These are phyloP conservation scores for Dioctria linearis DNA, from an alignment of 2,888 invertebrate species.

Conservation along the genomic window DNA sequence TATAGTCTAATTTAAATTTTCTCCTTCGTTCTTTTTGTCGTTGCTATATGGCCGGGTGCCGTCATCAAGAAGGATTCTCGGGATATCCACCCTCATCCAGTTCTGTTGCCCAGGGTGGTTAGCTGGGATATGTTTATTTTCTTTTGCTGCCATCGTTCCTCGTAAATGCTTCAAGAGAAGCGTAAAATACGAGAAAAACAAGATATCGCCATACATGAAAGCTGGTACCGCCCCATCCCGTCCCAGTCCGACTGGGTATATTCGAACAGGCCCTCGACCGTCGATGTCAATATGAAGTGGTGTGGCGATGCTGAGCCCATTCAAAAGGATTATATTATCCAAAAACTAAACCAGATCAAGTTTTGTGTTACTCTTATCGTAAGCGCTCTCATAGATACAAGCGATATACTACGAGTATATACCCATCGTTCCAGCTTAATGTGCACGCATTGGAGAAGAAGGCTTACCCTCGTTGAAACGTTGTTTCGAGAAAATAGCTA, in stretches of 20 bases:
- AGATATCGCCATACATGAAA: slow-evolving; percentile 39
- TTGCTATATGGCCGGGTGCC: slow-evolving; percentile 38
- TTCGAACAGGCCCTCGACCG: not conserved
- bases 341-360: slow-evolving; percentile 58
- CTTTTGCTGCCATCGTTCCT: slow-evolving; percentile 39
- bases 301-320: slow-evolving; percentile 55
- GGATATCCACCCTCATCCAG: slow-evolving; percentile 26
- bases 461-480: slow-evolving; percentile 44
- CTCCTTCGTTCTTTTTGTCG: slow-evolving; percentile 54
- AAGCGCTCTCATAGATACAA: slow-evolving; percentile 54
- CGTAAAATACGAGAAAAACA: slow-evolving; percentile 53
- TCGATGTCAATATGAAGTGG: slow-evolving; percentile 36
- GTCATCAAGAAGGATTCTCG: slow-evolving; percentile 39
- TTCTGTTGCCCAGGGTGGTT: slow-evolving; percentile 30
- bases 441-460: slow-evolving; percentile 32
- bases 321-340: slow-evolving; percentile 57
- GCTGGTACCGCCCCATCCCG: slow-evolving; percentile 2
- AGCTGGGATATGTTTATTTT: slow-evolving; percentile 39
- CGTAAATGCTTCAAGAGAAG: slow-evolving; percentile 46
- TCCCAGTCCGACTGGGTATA: not conserved
- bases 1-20: slow-evolving; percentile 66
- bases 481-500: slow-evolving; percentile 55
- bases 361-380: slow-evolving; percentile 56
- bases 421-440: slow-evolving; percentile 15
- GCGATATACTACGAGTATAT: slow-evolving; percentile 13